Base-by-base conservation (phyloP, 2,113 vertebrate species). In the Arizona elegans region DNA sequence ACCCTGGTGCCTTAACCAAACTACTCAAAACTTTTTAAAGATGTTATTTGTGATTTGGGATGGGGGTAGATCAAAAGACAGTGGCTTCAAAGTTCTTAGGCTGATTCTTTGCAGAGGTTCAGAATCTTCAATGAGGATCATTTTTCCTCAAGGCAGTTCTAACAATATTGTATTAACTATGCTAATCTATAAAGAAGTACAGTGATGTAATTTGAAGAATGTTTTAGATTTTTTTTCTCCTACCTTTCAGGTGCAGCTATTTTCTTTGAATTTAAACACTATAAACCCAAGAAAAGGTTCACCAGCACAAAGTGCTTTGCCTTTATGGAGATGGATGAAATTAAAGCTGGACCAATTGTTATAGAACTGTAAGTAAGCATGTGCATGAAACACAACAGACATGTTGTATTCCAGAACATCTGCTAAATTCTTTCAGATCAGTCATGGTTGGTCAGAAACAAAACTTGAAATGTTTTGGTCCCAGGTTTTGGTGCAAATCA, bases 231-330 rank as follows among this genome's bases (percentile, higher is more conserved):
- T 85, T 38, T 17, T 54, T 47, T 59, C 6, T 92, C 93, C 87
- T 93, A 23, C 52, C 33, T 92, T 95, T 9, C 92, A 99, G 99
- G 99, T 95, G 98, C 98, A 97, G 99, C 99, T 96, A 99, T 99
- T 97, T 99, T 99, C 98, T 99, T 99, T 98, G 99, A 99, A 97
- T 99, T 99, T 97, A 99, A 99, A 97, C 99, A 99, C 98, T 99
- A 99, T 98, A 99, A 99, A 97, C 99, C 99, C 92, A 99, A 99
- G 96, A 99, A 99, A 95, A 98, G 98, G 95, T 99, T 99, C 95
- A 99, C 99, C 97, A 99, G 99, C 97, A 99, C 99, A 95, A 99
- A 99, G 96, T 99, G 99, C 97, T 99, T 99, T 96, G 99, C 98
- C 91, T 99, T 99, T 97, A 99, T 99, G 99, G 99, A 99, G 98